Evolutionary conservation across 2,888 invertebrate species (phyloP), one percentile per base, ranked within the genome.

Genomic region (Stenolophus ochropezus): DNA sequence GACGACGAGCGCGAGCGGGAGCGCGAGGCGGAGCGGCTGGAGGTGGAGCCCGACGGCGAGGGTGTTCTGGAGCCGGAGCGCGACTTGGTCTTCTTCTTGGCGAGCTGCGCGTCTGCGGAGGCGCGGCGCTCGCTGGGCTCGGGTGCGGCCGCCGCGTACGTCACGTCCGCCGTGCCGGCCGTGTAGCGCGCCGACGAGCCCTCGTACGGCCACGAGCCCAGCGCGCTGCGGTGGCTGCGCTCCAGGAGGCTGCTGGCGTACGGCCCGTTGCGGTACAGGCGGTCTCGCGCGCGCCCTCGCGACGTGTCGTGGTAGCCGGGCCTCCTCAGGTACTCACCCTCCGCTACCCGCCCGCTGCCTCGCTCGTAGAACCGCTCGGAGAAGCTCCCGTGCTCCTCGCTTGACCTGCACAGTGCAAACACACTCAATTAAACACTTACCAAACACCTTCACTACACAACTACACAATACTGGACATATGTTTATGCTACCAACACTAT

Each of bases 11-110:
- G 89, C 84, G 90, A 90, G 83, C 91, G 90, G 75, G 89, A 89
- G 84, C 91, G 90, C 77, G 91, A 91, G 85, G 91, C 91, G 83
- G 92, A 91, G 85, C 91, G 88, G 86, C 91, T 91, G 83, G 91
- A 91, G 81, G 90, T 90, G 85, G 91, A 91, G 56, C 91, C 91
- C 82, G 90, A 90, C 79, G 91, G 91, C 83, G 90, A 90, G 82
- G 91, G 90, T 85, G 91, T 91, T 84, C 91, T 88, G 33, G 91
- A 91, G 84, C 91, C 91, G 84, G 90, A 90, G 84, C 90, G 88
- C 83, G 90, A 90, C 87, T 89, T 90, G 25, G 82, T 87, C 84
- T 88, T 90, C 85, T 88, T 89, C 85, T 88, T 89, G 85, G 86
- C 86, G 85, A 86, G 85, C 84, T 86, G 85, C 77, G 82, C 65